These are phyloP conservation scores for Corynorhinus townsendii DNA, from an alignment of 2,113 vertebrate species.

Conservation along the genomic window DNA sequence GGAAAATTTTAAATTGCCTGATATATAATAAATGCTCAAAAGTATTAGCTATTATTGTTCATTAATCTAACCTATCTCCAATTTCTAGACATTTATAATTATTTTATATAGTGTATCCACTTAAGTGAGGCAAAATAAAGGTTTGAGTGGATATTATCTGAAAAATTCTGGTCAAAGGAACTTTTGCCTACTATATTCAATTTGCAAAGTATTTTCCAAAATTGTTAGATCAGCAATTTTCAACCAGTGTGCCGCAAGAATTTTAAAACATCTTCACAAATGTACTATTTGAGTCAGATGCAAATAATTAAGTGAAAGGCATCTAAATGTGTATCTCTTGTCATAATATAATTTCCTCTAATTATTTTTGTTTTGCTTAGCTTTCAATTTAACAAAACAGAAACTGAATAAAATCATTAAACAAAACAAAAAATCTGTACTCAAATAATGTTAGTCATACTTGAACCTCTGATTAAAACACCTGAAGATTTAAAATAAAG, in stretches of 20 bases:
- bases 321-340: neutral
- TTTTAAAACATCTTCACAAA: neutral
- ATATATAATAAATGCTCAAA: neutral
- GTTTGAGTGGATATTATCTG: neutral
- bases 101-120: neutral
- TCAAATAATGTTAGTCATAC: neutral
- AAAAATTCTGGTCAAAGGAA: neutral
- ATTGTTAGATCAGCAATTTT: neutral
- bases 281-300: neutral
- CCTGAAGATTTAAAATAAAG: neutral
- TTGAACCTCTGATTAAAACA: conserved; percentile 16
- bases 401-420: conserved; percentile 24
- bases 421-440: neutral
- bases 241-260: neutral
- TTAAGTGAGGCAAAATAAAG: neutral
- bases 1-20: neutral
- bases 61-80: neutral
- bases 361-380: neutral
- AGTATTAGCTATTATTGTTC: neutral
- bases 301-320: conserved; percentile 28
- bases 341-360: conserved; percentile 22
- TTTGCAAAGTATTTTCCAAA: neutral
- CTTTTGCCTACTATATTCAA: neutral
- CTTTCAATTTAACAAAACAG: neutral
- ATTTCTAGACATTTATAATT: neutral